Base-by-base conservation (phyloP, 2,797 vertebrate species). In the Mormyrus hasselquistii region DNA sequence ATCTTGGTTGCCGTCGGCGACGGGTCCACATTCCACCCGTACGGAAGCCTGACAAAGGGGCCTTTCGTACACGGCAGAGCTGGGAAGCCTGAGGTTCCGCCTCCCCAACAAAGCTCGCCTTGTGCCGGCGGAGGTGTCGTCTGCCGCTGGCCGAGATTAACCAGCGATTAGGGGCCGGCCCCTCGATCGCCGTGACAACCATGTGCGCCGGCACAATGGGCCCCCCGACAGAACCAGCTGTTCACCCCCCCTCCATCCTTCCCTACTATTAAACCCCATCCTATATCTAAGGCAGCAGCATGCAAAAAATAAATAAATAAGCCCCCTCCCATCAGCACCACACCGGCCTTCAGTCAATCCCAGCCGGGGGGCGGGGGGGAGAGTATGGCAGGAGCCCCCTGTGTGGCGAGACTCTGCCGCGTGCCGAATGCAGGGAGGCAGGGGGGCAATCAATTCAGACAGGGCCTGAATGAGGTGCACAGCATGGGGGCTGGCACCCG, bases 141-240 rank as follows among this genome's bases (percentile, higher is more conserved):
- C 94, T 94, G 92, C 94, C 93, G 93, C 93, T 94, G 94, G 94
- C 94, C 95, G 10, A 95, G 95, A 96, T 96, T 96, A 96, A 95
- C 95, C 94, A 95, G 96, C 96, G 95, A 96, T 96, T 97, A 96
- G 94, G 95, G 94, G 84, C 93, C 93, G 91, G 91, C 93, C 95
- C 44, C 94, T 95, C 88, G 88, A 95, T 95, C 94, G 94, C 94
- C 93, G 94, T 95, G 95, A 96, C 95, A 95, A 96, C 95, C 94
- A 94, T 94, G 50, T 53, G 49, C 91, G 93, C 93, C 94, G 94
- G 94, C 95, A 96, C 96, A 97, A 96, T 95, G 93, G 96, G 93
- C 92, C 91, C 94, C 91, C 94, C 91, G 90, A 95, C 92, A 93
- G 94, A 96, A 95, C 95, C 96, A 96, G 96, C 96, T 96, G 95